These are phyloP conservation scores for Drosophila rhopaloa DNA, from an alignment of 1,140 invertebrate species.

Conservation along the genomic window DNA sequence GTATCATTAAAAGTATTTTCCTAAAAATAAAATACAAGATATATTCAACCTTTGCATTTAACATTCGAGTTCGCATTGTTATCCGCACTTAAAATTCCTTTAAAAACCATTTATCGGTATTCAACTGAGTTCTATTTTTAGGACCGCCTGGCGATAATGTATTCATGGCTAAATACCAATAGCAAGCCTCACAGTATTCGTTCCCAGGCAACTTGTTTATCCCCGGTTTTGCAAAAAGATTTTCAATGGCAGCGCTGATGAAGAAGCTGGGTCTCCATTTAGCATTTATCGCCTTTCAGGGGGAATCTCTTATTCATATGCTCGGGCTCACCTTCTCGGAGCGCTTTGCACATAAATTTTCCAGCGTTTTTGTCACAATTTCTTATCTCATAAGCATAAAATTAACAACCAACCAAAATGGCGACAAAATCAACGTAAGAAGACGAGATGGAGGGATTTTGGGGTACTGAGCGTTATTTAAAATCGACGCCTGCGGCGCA, in stretches of 20 bases:
- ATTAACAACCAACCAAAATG: conserved; percentile 78
- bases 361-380: conserved; percentile 76
- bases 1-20: too few species aligned
- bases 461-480: conserved; percentile 54
- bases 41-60: too few species aligned
- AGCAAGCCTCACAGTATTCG: conserved; percentile 1
- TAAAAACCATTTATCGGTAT: conserved; percentile 15
- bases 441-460: background rate
- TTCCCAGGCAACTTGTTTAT: conserved; percentile 34
- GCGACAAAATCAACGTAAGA: conserved; percentile 69
- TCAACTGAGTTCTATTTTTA: conserved; percentile 11
- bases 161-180: conserved; percentile 42
- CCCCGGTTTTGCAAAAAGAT: conserved; percentile 7
- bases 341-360: conserved; percentile 60
- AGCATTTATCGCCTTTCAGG: conserved; percentile 35
- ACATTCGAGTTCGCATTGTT: background rate
- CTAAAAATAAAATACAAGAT: too few species aligned
- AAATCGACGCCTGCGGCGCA: conserved; percentile 73
- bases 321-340: conserved; percentile 41
- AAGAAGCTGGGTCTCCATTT: conserved; percentile 33
- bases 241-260: conserved; percentile 26
- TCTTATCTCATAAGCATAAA: conserved; percentile 79
- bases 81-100: conserved; percentile 6
- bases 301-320: conserved; percentile 61
- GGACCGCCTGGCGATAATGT: conserved; percentile 18